Conservation (phyloP, 2,113 vertebrate species). For the Oryzias celebensis region DNA sequence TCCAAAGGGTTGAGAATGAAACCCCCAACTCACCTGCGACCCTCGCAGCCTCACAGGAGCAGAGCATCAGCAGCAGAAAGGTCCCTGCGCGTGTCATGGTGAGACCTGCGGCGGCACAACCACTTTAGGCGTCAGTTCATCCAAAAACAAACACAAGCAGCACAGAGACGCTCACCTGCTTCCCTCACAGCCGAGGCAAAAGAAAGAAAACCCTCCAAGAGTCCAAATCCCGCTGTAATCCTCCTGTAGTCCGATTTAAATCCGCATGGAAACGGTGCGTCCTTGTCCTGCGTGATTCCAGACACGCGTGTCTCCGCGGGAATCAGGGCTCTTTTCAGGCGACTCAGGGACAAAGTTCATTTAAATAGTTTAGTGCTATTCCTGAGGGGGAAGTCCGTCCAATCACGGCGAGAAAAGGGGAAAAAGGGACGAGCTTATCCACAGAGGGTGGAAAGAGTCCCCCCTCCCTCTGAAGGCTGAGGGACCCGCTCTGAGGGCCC, state of each 20-base stretch:
- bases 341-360: slow-evolving; percentile 75
- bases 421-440: slow-evolving; percentile 76
- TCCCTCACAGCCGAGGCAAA: slow-evolving; percentile 22
- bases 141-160: no score
- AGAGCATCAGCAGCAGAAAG: slow-evolving; percentile 81
- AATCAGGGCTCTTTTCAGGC: slow-evolving; percentile 48
- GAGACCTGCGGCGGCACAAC: slow-evolving; percentile 44
- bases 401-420: slow-evolving; percentile 79
- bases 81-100: slow-evolving; percentile 84
- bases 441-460: slow-evolving; percentile 24
- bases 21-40: slow-evolving; percentile 86
- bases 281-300: slow-evolving; percentile 3
- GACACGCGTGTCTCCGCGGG: slow-evolving; percentile 29
- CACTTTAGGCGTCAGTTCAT: neutral
- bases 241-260: slow-evolving; percentile 7
- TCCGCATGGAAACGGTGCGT: neutral
- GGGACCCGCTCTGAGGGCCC: slow-evolving; percentile 40
- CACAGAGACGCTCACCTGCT: slow-evolving; percentile 58
- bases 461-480: slow-evolving; percentile 6
- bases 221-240: slow-evolving; percentile 59
- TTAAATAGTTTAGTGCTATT: slow-evolving; percentile 90
- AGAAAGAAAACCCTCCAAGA: slow-evolving; percentile 40
- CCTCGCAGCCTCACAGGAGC: slow-evolving; percentile 72
- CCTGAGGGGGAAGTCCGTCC: slow-evolving; percentile 80
- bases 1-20: slow-evolving; percentile 5